Conservation (phyloP, 2,888 invertebrate species). For the Amphiduros pacificus region DNA sequence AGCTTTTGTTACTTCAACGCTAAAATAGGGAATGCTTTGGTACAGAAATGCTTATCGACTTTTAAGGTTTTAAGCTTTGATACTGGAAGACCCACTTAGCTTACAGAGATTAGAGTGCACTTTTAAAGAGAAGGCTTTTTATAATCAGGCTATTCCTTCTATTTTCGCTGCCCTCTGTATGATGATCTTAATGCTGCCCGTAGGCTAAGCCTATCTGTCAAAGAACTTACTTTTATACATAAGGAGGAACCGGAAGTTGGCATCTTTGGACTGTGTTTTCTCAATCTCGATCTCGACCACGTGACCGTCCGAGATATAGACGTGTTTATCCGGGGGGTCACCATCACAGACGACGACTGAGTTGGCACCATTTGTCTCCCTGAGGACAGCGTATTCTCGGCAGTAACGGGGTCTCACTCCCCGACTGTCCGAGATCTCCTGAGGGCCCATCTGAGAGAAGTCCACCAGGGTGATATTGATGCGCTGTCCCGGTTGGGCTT, state of each 20-base stretch:
- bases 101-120: too few species aligned
- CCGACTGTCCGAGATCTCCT: not conserved
- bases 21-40: too few species aligned
- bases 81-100: too few species aligned
- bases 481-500: constrained; percentile 23
- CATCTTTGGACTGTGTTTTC: constrained; percentile 1
- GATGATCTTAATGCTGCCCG: too few species aligned
- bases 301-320: constrained; percentile 12
- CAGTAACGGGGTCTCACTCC: constrained; percentile 3
- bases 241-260: constrained; percentile 8
- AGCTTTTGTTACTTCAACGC: too few species aligned
- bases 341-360: constrained; percentile 16
- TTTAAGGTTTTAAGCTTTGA: too few species aligned
- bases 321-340: constrained; percentile 15
- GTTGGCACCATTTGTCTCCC: constrained; percentile 3
- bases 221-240: constrained; percentile 8
- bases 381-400: constrained; percentile 10
- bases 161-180: too few species aligned
- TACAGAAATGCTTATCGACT: too few species aligned
- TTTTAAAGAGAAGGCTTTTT: too few species aligned
- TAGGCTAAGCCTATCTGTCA: too few species aligned
- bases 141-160: too few species aligned
- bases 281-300: constrained; percentile 4
- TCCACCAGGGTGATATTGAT: constrained; percentile 29
- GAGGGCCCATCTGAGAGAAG: constrained; percentile 4